Evolutionary conservation across 2,888 invertebrate genomes (phyloP).

Genomic region (Scaptomyza cyrtandrae): DNA sequence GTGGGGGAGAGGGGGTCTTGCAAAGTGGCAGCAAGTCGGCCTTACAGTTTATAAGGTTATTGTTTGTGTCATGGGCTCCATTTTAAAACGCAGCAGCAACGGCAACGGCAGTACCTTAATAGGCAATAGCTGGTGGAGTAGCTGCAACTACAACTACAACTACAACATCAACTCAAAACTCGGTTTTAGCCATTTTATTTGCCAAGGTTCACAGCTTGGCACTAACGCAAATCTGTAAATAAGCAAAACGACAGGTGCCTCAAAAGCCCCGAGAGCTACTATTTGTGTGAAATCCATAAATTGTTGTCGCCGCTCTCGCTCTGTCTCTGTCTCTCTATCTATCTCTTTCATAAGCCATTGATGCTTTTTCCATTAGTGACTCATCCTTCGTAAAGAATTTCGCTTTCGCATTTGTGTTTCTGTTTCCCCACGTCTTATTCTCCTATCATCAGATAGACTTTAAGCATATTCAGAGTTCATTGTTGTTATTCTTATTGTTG

Average conservation of each 20-base stretch:
- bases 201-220: slow-evolving; percentile 32
- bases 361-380: slow-evolving; percentile 76
- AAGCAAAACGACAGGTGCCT: slow-evolving; percentile 48
- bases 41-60: slow-evolving; percentile 75
- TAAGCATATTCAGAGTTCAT: slow-evolving; percentile 18
- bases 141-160: slow-evolving; percentile 16
- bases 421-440: neutral
- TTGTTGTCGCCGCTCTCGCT: slow-evolving; percentile 58
- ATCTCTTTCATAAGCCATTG: slow-evolving; percentile 68
- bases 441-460: slow-evolving; percentile 8
- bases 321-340: neutral
- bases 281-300: slow-evolving; percentile 66
- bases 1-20: neutral
- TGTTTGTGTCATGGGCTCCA: slow-evolving; percentile 75
- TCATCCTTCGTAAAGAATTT: slow-evolving; percentile 4
- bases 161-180: slow-evolving; percentile 19
- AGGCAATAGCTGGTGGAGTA: slow-evolving; percentile 24
- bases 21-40: slow-evolving; percentile 43
- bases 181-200: slow-evolving; percentile 70
- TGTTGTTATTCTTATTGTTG: slow-evolving; percentile 25
- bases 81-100: slow-evolving; percentile 62
- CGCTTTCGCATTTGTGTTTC: slow-evolving; percentile 9
- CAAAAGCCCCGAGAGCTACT: neutral
- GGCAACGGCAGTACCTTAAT: slow-evolving; percentile 28
- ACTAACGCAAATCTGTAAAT: slow-evolving; percentile 53